Conservation (phyloP, 2,113 vertebrate species). For the Equus quagga region DNA sequence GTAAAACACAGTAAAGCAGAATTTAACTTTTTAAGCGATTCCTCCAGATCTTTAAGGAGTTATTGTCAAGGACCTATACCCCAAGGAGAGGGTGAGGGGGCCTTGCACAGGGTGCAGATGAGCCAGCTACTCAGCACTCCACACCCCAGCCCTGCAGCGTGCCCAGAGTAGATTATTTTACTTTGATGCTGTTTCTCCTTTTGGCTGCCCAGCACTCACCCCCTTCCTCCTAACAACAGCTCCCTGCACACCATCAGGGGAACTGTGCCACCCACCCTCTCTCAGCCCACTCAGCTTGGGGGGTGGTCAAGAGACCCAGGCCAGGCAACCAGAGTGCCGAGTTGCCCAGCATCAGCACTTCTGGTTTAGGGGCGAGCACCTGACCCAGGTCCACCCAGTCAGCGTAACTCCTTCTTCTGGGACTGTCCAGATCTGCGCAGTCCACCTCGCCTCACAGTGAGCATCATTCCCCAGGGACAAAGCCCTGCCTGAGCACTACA, state of each 20-base stretch:
- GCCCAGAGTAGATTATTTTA: fast-evolving
- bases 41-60: not conserved
- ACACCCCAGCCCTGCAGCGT: not conserved
- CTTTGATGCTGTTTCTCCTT: not conserved
- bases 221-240: not conserved
- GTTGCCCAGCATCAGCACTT: not conserved
- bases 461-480: not conserved
- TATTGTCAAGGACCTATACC: not conserved
- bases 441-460: not conserved
- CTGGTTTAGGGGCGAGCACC: not conserved
- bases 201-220: not conserved
- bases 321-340: not conserved
- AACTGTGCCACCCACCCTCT: not conserved
- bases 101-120: fast-evolving
- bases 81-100: not conserved
- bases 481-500: not conserved
- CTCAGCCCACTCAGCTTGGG: not conserved
- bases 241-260: too few relatives aligned
- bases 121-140: not conserved
- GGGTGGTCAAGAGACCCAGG: not conserved
- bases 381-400: too few relatives aligned
- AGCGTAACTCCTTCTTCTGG: not conserved
- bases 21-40: not conserved
- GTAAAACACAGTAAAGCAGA: not conserved
- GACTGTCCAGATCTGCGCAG: not conserved